phyloP scores from a whole-genome alignment of 2,888 invertebrate species.

The Gari tellinella region DNA sequence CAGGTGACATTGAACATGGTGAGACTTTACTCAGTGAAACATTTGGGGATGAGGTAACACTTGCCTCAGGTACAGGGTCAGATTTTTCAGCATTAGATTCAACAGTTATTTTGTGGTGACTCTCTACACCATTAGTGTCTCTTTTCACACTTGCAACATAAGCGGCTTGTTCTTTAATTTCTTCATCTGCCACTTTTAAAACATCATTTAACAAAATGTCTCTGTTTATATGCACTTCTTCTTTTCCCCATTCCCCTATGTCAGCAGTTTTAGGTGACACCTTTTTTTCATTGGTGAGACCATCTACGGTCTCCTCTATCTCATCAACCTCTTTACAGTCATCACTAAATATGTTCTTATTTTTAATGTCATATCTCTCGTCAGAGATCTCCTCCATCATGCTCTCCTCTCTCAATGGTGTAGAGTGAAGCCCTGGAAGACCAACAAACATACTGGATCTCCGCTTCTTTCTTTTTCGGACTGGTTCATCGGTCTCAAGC shows the following conservation, averaged over 20 bases:
- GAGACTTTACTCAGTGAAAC: background rate
- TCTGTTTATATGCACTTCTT: no score
- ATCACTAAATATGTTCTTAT: background rate
- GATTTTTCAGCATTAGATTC: no score
- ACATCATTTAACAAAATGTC: no score
- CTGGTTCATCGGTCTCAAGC: slow-evolving; percentile 46
- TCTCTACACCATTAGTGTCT: no score
- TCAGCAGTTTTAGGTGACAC: background rate
- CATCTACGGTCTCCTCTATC: background rate
- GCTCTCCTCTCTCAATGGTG: slow-evolving; percentile 6
- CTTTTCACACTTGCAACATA: no score
- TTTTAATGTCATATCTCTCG: background rate
- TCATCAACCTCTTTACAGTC: background rate
- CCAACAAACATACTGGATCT: slow-evolving; percentile 37
- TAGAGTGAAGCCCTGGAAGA: background rate
- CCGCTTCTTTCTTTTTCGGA: slow-evolving; percentile 30
- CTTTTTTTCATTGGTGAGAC: background rate
- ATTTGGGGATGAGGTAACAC: no score
- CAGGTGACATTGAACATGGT: slow-evolving; percentile 57
- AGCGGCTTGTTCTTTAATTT: no score
- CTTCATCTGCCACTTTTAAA: no score
- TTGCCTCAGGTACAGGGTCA: no score
- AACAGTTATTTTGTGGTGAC: no score
- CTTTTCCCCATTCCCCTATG: no score
- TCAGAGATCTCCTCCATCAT: background rate